Evolutionary conservation across 2,888 invertebrate species (phyloP).

Genomic region (Parnassius mnemosyne): DNA sequence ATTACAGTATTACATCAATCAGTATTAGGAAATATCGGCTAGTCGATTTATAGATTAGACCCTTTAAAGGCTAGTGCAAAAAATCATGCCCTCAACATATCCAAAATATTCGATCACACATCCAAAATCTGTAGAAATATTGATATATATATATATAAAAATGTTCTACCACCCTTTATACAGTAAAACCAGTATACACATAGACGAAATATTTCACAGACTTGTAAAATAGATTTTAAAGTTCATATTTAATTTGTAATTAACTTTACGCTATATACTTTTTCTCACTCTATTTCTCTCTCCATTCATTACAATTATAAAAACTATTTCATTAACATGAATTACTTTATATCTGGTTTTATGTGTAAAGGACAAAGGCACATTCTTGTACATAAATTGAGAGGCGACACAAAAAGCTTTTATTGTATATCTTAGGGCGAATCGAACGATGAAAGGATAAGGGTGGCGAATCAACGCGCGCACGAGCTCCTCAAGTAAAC

Average conservation of each 20-base stretch:
- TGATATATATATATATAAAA: background rate
- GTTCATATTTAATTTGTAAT: too few species aligned
- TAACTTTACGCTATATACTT: too few species aligned
- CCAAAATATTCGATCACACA: constrained; percentile 9
- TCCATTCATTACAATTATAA: too few species aligned
- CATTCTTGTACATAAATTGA: constrained; percentile 47
- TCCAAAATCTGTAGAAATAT: constrained; percentile 1
- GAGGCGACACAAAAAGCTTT: constrained; percentile 54
- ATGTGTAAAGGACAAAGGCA: constrained; percentile 26
- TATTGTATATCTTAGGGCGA: constrained; percentile 81
- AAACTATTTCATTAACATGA: too few species aligned
- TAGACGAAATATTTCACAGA: too few species aligned
- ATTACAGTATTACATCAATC: constrained; percentile 5
- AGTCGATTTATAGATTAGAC: constrained; percentile 1
- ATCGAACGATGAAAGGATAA: constrained; percentile 96
- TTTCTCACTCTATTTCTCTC: too few species aligned
- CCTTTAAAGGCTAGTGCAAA: constrained; percentile 2
- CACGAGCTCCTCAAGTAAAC: constrained; percentile 95
- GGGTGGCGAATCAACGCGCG: constrained; percentile 96
- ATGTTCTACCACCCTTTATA: background rate
- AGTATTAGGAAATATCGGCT: constrained; percentile 6
- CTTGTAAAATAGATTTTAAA: too few species aligned
- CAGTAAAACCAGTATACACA: constrained; percentile 2
- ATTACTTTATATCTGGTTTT: background rate
- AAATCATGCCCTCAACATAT: constrained; percentile 4